These are phyloP conservation scores for Smithornis capensis DNA, from an alignment of 2,113 vertebrate species.

Conservation along the genomic window DNA sequence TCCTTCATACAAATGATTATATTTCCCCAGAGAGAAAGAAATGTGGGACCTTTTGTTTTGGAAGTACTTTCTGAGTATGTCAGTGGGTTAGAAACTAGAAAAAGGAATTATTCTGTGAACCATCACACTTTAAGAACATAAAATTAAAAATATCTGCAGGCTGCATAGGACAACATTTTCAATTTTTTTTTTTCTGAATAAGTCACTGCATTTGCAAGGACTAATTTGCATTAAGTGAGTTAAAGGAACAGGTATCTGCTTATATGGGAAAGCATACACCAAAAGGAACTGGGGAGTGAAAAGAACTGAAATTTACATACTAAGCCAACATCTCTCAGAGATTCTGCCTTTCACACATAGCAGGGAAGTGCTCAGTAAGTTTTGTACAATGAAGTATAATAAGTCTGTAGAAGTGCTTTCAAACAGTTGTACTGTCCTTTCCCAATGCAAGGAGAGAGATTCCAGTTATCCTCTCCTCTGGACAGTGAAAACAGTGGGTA, in stretches of 20 bases:
- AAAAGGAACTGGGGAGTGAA: not conserved
- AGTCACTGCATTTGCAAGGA: not conserved
- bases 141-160: not conserved
- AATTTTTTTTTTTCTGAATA: not conserved
- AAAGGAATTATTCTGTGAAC: not conserved
- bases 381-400: not conserved
- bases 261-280: not conserved
- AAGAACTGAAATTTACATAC: not conserved
- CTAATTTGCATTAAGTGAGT: not conserved
- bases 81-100: not conserved
- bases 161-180: not conserved
- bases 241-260: not conserved
- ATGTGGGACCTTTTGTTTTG: not conserved
- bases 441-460: rapidly evolving
- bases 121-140: not conserved
- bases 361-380: not conserved
- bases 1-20: not conserved
- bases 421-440: not conserved
- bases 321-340: not conserved
- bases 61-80: not conserved
- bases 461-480: not conserved
- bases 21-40: not conserved
- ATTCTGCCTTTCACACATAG: not conserved
- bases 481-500: not conserved
- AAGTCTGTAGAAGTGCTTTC: not conserved